Percentiles rank a stretch among this genome's conserved stretches.
These are phyloP conservation scores for Chelonus formosanus DNA, from an alignment of 2,888 invertebrate species.

Conservation along the genomic window DNA sequence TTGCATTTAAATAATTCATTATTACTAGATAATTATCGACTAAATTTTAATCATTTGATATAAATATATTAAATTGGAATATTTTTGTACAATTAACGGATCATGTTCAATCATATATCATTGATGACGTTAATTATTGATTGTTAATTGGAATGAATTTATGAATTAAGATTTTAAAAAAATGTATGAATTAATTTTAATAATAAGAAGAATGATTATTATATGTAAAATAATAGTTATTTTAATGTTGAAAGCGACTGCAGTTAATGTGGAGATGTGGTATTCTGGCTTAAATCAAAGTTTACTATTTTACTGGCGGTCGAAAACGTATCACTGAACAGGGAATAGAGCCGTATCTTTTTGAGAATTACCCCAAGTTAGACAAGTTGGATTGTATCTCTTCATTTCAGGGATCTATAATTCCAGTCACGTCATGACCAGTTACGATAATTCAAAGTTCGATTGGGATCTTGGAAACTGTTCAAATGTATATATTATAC, in stretches of 20 bases:
- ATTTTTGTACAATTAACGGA: too few relatives aligned
- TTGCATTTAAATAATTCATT: too few relatives aligned
- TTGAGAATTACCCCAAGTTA: conserved; percentile 6
- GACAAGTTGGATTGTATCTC: conserved; percentile 5
- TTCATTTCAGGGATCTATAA: background rate
- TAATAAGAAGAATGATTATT: background rate
- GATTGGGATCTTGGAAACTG: conserved; percentile 17
- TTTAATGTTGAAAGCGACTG: background rate
- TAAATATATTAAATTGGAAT: too few relatives aligned
- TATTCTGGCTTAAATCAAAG: background rate
- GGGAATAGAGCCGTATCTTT: background rate
- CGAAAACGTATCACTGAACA: conserved; percentile 18
- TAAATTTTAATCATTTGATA: too few relatives aligned
- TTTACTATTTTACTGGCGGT: conserved; percentile 22
- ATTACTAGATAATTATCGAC: too few relatives aligned
- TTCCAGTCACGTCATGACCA: conserved; percentile 10
- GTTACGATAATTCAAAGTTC: conserved; percentile 13
- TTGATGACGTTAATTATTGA: too few relatives aligned
- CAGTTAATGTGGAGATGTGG: background rate
- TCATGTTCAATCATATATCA: too few relatives aligned
- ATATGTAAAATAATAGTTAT: conserved; percentile 5
- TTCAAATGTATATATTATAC: conserved; percentile 15
- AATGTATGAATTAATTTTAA: too few relatives aligned
- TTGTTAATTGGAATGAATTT: too few relatives aligned
- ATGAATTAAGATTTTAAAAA: too few relatives aligned